These are phyloP conservation scores for Scaptomyza polygonia DNA, from an alignment of 2,888 invertebrate species.

Conservation along the genomic window DNA sequence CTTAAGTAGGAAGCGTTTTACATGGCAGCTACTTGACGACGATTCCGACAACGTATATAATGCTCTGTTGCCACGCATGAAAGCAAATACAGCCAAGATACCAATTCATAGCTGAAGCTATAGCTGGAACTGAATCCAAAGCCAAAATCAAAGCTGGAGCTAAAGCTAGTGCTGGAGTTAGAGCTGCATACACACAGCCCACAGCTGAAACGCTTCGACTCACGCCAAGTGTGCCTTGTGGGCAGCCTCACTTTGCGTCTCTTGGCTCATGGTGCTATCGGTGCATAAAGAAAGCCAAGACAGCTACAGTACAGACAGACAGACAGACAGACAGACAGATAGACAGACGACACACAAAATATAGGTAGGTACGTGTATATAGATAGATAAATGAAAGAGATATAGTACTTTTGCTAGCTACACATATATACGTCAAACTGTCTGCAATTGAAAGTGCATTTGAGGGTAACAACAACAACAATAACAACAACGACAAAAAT, in stretches of 20 bases:
- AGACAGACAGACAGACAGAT: slow-evolving; percentile 22
- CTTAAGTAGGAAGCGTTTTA: slow-evolving; percentile 71
- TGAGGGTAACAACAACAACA: slow-evolving; percentile 64
- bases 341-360: slow-evolving; percentile 26
- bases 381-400: slow-evolving; percentile 76
- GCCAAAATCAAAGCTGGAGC: slow-evolving; percentile 27
- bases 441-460: slow-evolving; percentile 78
- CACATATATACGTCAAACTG: slow-evolving; percentile 75
- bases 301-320: slow-evolving; percentile 36
- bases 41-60: slow-evolving; percentile 30
- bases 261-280: slow-evolving; percentile 43
- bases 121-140: slow-evolving; percentile 26
- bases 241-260: slow-evolving; percentile 55
- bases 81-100: slow-evolving; percentile 51
- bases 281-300: slow-evolving; percentile 64
- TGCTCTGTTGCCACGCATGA: slow-evolving; percentile 61
- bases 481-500: slow-evolving; percentile 35
- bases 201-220: slow-evolving; percentile 62
- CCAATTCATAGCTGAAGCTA: slow-evolving; percentile 19
- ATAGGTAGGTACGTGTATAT: slow-evolving; percentile 53
- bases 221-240: slow-evolving; percentile 75
- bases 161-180: slow-evolving; percentile 26
- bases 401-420: slow-evolving; percentile 67
- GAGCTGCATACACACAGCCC: slow-evolving; percentile 55
- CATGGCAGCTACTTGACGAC: slow-evolving; percentile 71